Percentiles rank a stretch among this genome's conserved stretches.
Conservation (phyloP, 2,888 invertebrate genomes). For the Argyra leucocephala region DNA sequence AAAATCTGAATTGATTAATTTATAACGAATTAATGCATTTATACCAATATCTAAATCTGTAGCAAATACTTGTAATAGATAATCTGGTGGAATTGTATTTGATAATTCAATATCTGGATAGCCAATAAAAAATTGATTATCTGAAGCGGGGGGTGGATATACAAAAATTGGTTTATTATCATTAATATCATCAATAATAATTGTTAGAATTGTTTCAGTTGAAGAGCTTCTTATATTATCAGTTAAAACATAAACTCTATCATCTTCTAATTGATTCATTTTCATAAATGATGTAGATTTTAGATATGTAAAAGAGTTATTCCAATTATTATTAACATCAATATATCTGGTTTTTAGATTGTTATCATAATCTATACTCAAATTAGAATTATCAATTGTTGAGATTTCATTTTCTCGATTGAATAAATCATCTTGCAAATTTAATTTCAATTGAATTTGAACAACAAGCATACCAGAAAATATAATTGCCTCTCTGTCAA, state of each 20-base stretch:
- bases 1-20: constrained; percentile 26
- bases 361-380: too few relatives aligned
- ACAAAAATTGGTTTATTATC: constrained; percentile 30
- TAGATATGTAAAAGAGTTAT: too few relatives aligned
- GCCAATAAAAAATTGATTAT: constrained; percentile 23
- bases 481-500: constrained; percentile 28
- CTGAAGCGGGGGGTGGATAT: constrained; percentile 20
- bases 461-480: constrained; percentile 26
- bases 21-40: constrained; percentile 29
- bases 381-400: too few relatives aligned
- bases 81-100: constrained; percentile 26
- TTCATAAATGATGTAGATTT: too few relatives aligned
- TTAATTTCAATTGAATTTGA: constrained; percentile 28
- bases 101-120: constrained; percentile 27
- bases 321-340: too few relatives aligned
- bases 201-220: constrained; percentile 25
- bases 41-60: constrained; percentile 28
- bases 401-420: too few relatives aligned
- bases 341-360: too few relatives aligned
- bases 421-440: constrained; percentile 22
- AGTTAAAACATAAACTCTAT: constrained; percentile 19
- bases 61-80: constrained; percentile 27
- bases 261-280: constrained; percentile 8
- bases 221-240: constrained; percentile 27
- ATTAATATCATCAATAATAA: constrained; percentile 31